A percentile compares a stretch with the other conserved stretches of the same genome.
Evolutionary conservation across 2,113 vertebrate genomes (phyloP).

Genomic region (Holacanthus passer): DNA sequence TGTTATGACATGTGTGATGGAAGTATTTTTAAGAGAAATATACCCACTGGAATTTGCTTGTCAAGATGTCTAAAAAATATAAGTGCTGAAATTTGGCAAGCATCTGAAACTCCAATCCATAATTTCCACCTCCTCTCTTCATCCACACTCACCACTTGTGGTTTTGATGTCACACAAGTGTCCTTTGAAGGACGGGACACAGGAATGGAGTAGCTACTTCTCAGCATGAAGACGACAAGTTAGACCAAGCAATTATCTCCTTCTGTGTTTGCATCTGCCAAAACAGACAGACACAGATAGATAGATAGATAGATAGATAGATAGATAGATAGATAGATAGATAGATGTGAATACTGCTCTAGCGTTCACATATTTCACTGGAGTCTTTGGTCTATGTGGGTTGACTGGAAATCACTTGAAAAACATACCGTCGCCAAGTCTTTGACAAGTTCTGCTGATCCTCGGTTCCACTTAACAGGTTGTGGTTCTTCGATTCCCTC

Average conservation of each 20-base stretch:
- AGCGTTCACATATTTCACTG: slow-evolving; percentile 33
- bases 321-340: slow-evolving; percentile 2
- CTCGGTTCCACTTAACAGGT: slow-evolving; percentile 55
- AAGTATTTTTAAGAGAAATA: background rate
- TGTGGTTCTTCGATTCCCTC: slow-evolving; percentile 40
- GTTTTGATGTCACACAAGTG: slow-evolving; percentile 39
- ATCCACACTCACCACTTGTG: slow-evolving; percentile 28
- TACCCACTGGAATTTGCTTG: background rate
- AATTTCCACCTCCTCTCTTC: slow-evolving; percentile 28
- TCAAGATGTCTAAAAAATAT: slow-evolving; percentile 16
- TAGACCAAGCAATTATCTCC: slow-evolving; percentile 53
- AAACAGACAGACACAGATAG: background rate
- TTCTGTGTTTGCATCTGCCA: slow-evolving; percentile 33
- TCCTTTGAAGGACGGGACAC: slow-evolving; percentile 49
- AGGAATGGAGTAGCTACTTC: slow-evolving; percentile 26
- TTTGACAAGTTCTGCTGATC: slow-evolving; percentile 72
- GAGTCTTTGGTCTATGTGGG: slow-evolving; percentile 47
- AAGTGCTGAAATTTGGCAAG: background rate
- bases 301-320: background rate
- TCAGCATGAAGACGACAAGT: slow-evolving; percentile 41
- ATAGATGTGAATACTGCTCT: slow-evolving; percentile 15
- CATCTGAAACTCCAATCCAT: slow-evolving; percentile 9
- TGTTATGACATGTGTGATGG: background rate
- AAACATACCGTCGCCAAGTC: slow-evolving; percentile 62
- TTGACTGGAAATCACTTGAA: slow-evolving; percentile 65